Conservation (phyloP, 2,888 invertebrate genomes). For the Andrena dorsata region DNA sequence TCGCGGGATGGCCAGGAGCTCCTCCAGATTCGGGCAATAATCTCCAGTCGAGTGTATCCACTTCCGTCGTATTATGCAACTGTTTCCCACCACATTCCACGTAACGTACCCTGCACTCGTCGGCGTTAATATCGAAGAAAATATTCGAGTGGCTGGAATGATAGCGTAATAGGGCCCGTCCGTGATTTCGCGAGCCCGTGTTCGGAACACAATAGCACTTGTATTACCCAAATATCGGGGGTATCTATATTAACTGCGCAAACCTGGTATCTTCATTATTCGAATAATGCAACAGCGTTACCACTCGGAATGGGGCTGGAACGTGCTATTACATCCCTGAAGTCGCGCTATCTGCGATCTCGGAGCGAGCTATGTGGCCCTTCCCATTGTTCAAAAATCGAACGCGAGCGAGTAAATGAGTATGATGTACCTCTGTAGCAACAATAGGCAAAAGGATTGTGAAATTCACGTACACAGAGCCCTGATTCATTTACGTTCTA, state of each 20-base stretch:
- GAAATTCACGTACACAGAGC: background rate
- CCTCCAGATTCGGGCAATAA: constrained; percentile 42
- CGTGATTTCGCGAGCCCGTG: constrained; percentile 29
- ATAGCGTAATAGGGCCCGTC: background rate
- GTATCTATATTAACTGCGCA: constrained; percentile 47
- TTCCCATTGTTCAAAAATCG: constrained; percentile 36
- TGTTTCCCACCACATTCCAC: constrained; percentile 3
- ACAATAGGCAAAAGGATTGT: constrained; percentile 8
- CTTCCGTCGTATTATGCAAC: constrained; percentile 37
- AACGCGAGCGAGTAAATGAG: background rate
- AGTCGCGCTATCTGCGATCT: constrained; percentile 45
- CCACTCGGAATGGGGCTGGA: constrained; percentile 14
- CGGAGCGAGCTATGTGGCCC: background rate
- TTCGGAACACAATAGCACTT: constrained; percentile 44
- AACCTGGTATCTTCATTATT: constrained; percentile 61
- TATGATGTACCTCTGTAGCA: background rate
- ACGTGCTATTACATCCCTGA: constrained; percentile 33
- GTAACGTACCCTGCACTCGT: constrained; percentile 18
- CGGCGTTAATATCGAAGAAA: constrained; percentile 54
- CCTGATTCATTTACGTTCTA: background rate
- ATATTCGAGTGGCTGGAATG: constrained; percentile 37
- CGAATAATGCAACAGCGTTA: constrained; percentile 36
- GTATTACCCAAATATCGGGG: constrained; percentile 57
- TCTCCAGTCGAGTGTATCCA: constrained; percentile 35
- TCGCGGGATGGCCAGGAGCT: constrained; percentile 4